Evolutionary conservation across 2,113 vertebrate genomes (phyloP), one percentile per base, ranked within the genome.

Genomic region (Copsychus sechellarum): DNA sequence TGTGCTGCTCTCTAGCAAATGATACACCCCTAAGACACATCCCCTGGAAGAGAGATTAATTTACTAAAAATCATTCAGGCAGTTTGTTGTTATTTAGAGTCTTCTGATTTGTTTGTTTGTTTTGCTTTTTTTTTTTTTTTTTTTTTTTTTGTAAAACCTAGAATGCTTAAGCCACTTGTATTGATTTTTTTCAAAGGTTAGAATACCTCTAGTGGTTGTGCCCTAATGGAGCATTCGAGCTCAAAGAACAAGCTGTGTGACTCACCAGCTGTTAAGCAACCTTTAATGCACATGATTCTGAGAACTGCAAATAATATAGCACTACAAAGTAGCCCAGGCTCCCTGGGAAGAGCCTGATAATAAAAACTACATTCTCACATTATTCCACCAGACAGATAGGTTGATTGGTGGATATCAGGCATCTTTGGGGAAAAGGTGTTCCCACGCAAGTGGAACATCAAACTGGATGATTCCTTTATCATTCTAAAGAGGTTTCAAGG

Each of bases 221-320:
- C 88, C 91, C 96, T 96, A 91, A 96, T 82, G 93, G 89, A 93
- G 91, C 93, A 65, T 85, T 95, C 0, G 3, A 93, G 93, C 94
- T 95, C 96, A 95, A 87, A 95, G 91, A 96, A 95, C 77, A 87
- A 92, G 73, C 93, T 86, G 61, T 91, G 94, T 93, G 96, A 96
- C 89, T 97, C 94, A 95, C 83, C 94, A 95, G 83, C 91, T 97
- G 91, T 96, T 95, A 93, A 92, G 89, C 95, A 97, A 95, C 89
- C 91, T 95, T 92, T 96, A 95, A 95, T 76, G 80, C 94, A 92
- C 81, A 69, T 67, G 83, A 92, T 87, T 95, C 81, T 78, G 73
- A 95, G 89, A 92, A 57, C 57, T 72, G 93, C 91, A 95, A 93
- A 92, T 92, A 87, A 92, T 89, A 95, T 13, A 89, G 70, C 73